These are phyloP conservation scores for Caenorhabditis uteleia DNA, from an alignment of 2,888 invertebrate genomes.

Conservation along the genomic window DNA sequence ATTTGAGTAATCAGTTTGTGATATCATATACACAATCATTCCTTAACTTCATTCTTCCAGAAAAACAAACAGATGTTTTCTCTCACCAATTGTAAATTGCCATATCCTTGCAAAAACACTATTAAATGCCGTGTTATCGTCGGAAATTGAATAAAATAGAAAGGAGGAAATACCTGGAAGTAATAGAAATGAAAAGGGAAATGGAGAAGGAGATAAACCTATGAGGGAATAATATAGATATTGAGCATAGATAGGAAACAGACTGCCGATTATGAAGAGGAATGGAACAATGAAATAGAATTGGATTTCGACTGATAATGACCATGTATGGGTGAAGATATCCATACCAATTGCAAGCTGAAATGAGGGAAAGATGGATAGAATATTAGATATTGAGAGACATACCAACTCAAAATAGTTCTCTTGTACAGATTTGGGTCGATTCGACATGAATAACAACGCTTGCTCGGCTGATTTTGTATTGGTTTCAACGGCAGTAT, in stretches of 20 bases:
- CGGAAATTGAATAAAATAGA: no score
- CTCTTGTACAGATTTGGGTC: constrained; percentile 12
- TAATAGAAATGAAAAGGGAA: no score
- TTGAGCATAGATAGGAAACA: constrained; percentile 2
- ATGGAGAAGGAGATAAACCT: no score
- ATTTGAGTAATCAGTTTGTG: no score
- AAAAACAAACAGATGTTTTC: constrained; percentile 11
- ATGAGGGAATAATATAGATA: constrained; percentile 3
- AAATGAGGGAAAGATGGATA: no score
- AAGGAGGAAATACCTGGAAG: constrained; percentile 1
- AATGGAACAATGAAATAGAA: constrained; percentile 25
- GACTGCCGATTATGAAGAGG: constrained; percentile 8
- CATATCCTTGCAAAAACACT: constrained; percentile 25
- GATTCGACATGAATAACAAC: constrained; percentile 15
- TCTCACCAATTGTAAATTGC: constrained; percentile 25
- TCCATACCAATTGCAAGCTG: constrained; percentile 17
- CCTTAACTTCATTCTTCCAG: no score
- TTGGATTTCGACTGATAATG: constrained; percentile 26
- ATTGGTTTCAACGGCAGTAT: constrained; percentile 23
- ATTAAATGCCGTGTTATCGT: no score
- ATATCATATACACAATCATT: no score
- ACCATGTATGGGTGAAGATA: constrained; percentile 28
- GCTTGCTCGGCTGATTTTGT: constrained; percentile 13
- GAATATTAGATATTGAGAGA: no score
- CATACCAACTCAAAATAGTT: constrained; percentile 23